These are phyloP conservation scores for Meandrusa payeni DNA, from an alignment of 2,888 invertebrate species.

Conservation along the genomic window DNA sequence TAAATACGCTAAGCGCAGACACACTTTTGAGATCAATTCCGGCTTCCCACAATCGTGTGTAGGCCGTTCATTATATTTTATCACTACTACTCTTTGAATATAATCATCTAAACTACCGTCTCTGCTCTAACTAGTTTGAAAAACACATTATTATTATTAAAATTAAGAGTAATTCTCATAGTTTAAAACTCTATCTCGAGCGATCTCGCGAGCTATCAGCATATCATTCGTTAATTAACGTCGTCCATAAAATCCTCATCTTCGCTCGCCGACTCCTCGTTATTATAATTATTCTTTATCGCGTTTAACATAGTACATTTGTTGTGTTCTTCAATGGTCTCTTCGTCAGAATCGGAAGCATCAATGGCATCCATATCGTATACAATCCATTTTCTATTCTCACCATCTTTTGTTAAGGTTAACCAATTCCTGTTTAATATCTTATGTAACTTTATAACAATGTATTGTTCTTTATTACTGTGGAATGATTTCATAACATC, in stretches of 20 bases:
- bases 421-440: conserved; percentile 55
- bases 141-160: no score
- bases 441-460: conserved; percentile 53
- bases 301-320: conserved; percentile 30
- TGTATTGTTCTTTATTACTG: conserved; percentile 56
- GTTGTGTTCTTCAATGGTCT: conserved; percentile 31
- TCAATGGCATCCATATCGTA: conserved; percentile 60
- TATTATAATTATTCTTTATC: conserved; percentile 36
- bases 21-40: no score
- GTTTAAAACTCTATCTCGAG: no score
- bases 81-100: no score
- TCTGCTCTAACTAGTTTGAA: no score
- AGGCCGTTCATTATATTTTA: no score
- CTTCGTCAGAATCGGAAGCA: conserved; percentile 57
- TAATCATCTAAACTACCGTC: no score
- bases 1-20: no score
- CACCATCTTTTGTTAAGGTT: conserved; percentile 43
- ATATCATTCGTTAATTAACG: conserved; percentile 29
- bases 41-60: no score
- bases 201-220: no score
- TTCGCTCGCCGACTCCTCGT: conserved; percentile 42
- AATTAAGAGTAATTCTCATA: background rate
- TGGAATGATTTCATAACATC: conserved; percentile 43
- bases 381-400: conserved; percentile 54
- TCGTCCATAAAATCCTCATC: conserved; percentile 48